phyloP scores from a whole-genome alignment of 2,113 vertebrate species.

The Lasiurus cinereus region DNA sequence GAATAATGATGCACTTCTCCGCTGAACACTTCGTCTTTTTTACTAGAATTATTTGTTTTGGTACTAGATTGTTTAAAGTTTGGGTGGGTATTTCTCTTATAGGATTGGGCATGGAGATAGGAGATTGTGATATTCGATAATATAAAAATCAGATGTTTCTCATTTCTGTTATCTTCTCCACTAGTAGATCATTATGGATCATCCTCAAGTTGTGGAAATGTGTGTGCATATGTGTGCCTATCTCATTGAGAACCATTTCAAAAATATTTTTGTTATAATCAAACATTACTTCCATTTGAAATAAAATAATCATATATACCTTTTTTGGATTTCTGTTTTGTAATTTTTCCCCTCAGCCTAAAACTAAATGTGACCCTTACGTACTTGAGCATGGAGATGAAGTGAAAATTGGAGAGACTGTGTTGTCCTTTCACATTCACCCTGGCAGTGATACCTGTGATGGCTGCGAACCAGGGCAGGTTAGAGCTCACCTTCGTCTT shows the following conservation, averaged over 20 bases:
- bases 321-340: conserved; percentile 52
- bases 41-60: neutral
- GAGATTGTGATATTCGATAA: neutral
- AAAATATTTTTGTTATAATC: conserved; percentile 10
- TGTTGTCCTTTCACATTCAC: conserved; percentile 98
- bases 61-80: neutral
- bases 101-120: neutral
- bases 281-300: neutral
- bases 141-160: neutral
- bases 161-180: neutral
- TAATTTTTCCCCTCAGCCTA: conserved; percentile 89
- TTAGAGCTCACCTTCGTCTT: conserved; percentile 96
- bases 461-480: conserved; percentile 98
- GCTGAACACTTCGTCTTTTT: neutral
- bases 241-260: conserved; percentile 34
- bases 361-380: conserved; percentile 94
- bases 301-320: conserved; percentile 2
- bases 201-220: conserved; percentile 10
- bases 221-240: neutral
- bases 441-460: conserved; percentile 96
- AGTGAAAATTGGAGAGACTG: conserved; percentile 98
- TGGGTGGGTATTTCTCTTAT: neutral
- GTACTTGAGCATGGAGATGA: conserved; percentile 96
- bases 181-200: neutral
- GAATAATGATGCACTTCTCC: neutral